These are phyloP conservation scores for Sturnira hondurensis DNA, from an alignment of 2,113 vertebrate species.

Conservation along the genomic window DNA sequence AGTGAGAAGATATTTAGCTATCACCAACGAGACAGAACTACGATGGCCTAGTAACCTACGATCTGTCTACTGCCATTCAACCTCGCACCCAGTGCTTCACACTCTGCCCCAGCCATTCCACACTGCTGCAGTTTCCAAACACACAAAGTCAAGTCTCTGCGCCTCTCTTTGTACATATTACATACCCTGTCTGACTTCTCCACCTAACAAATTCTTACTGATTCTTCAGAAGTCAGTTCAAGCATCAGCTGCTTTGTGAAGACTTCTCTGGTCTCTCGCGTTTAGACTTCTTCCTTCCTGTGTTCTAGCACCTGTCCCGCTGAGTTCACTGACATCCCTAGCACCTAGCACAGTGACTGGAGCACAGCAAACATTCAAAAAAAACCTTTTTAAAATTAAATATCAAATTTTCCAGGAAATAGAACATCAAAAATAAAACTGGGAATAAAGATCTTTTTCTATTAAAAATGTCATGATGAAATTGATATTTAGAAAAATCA, in stretches of 20 bases:
- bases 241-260: neutral
- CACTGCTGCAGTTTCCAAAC: neutral
- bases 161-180: neutral
- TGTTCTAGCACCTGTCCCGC: neutral
- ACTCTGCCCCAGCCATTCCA: neutral
- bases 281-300: neutral
- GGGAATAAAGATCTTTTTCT: neutral
- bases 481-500: neutral
- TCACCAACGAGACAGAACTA: neutral
- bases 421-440: neutral
- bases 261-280: neutral
- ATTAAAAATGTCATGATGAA: neutral
- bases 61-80: neutral
- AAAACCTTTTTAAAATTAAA: neutral
- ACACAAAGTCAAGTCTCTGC: neutral
- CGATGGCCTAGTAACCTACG: neutral
- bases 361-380: neutral
- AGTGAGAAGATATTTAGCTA: neutral
- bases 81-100: neutral
- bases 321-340: neutral
- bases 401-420: neutral
- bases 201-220: neutral
- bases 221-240: neutral
- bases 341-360: neutral
- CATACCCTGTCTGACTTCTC: neutral